Conservation (phyloP, 2,113 vertebrate genomes). For the Apaloderma vittatum region DNA sequence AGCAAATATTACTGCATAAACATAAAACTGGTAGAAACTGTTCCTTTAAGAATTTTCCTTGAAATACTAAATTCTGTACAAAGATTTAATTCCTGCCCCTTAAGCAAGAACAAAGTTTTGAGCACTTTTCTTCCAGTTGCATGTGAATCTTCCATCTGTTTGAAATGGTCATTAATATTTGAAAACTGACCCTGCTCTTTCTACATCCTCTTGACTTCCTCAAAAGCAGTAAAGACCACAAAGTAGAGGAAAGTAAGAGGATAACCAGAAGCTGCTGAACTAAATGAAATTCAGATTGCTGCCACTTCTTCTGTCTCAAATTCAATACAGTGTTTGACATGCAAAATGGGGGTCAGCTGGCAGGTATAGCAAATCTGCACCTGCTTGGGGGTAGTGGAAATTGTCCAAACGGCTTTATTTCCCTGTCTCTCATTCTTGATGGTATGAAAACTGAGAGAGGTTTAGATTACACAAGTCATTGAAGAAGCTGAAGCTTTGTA, state of each 20-base stretch:
- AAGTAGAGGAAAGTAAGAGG: neutral
- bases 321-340: slow-evolving; percentile 28
- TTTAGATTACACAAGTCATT: neutral
- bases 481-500: neutral
- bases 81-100: neutral
- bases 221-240: neutral
- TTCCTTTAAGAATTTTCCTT: neutral
- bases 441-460: neutral
- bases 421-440: neutral
- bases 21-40: neutral
- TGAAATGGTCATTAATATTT: neutral
- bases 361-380: slow-evolving; percentile 36
- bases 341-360: slow-evolving; percentile 38
- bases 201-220: neutral
- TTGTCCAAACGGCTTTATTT: slow-evolving; percentile 32
- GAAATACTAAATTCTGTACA: neutral
- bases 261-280: slow-evolving; percentile 18
- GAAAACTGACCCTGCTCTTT: neutral
- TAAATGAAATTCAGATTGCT: slow-evolving; percentile 26
- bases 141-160: neutral
- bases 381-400: slow-evolving; percentile 1
- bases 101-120: neutral
- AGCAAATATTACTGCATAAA: neutral
- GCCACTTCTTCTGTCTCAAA: slow-evolving; percentile 2
- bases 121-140: neutral